A percentile compares a stretch with the other conserved stretches of the same genome.
Evolutionary conservation across 1,140 invertebrate genomes (phyloP).

Genomic region (Drosophila serrata): DNA sequence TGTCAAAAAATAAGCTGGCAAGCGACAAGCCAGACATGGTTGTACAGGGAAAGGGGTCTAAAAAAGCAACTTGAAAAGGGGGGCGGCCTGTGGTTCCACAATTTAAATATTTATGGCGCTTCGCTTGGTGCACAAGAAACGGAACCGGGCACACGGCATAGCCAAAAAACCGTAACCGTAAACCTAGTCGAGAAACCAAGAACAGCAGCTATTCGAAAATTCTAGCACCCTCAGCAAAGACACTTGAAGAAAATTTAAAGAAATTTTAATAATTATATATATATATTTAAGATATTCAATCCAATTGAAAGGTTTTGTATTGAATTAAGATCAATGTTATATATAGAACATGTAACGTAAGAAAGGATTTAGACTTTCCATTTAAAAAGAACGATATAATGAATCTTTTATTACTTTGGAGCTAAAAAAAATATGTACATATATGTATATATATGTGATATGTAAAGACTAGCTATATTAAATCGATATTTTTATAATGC

Average conservation of each 20-base stretch:
- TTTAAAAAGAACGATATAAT: too few relatives aligned
- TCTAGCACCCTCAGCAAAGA: neutral
- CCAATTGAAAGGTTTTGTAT: too few relatives aligned
- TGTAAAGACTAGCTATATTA: too few relatives aligned
- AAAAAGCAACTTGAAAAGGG: neutral
- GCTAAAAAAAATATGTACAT: too few relatives aligned
- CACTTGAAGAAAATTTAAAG: constrained; percentile 1
- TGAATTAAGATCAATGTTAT: too few relatives aligned
- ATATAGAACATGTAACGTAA: too few relatives aligned
- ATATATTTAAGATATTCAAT: neutral
- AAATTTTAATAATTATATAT: neutral
- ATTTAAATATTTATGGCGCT: constrained; percentile 81
- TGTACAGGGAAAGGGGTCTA: neutral
- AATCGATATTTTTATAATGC: too few relatives aligned
- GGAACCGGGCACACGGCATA: constrained; percentile 68
- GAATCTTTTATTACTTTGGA: too few relatives aligned
- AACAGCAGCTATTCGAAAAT: constrained; percentile 43
- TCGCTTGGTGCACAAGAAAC: constrained; percentile 56
- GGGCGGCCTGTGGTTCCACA: constrained; percentile 45
- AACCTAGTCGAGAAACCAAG: constrained; percentile 54
- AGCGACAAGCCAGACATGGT: constrained; percentile 59
- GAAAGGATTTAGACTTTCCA: too few relatives aligned
- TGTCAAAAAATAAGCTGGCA: constrained; percentile 81
- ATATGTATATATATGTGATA: too few relatives aligned
- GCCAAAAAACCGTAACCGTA: constrained; percentile 82